Evolutionary conservation across 30 jellyfish, hydroid and myxozoan genomes (phyloP).

Genomic region (Hydractinia symbiolongicarpus): DNA sequence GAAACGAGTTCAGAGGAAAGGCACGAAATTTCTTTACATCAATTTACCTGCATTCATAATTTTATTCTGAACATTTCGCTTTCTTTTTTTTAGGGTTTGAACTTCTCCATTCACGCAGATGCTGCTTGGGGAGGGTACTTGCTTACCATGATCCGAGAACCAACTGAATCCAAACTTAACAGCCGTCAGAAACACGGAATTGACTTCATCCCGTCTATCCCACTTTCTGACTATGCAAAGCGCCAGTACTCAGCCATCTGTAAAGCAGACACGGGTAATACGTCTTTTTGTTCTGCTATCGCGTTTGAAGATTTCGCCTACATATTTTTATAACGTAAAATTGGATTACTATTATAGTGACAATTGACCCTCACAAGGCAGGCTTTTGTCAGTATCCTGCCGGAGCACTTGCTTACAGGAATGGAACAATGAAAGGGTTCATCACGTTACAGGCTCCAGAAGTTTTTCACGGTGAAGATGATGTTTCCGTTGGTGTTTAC

Average conservation of each 20-base stretch:
- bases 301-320: not conserved
- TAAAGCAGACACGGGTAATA: constrained; percentile 47
- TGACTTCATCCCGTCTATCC: constrained; percentile 36
- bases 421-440: constrained; percentile 51
- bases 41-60: too few relatives aligned
- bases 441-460: constrained; percentile 49
- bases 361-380: constrained; percentile 59
- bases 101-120: constrained; percentile 23
- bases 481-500: constrained; percentile 44
- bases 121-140: constrained; percentile 55
- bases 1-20: constrained; percentile 35
- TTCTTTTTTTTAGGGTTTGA: constrained; percentile 40
- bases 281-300: not conserved
- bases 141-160: constrained; percentile 38
- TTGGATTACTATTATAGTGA: constrained; percentile 5
- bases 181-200: not conserved
- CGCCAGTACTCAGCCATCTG: constrained; percentile 33
- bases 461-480: constrained; percentile 50
- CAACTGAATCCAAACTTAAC: constrained; percentile 3
- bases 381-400: constrained; percentile 66
- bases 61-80: not conserved
- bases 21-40: not conserved
- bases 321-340: not conserved
- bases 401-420: constrained; percentile 61
- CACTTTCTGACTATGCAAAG: constrained; percentile 34